These are phyloP conservation scores for Netelia melanura DNA, from an alignment of 2,888 invertebrate species.

Conservation along the genomic window DNA sequence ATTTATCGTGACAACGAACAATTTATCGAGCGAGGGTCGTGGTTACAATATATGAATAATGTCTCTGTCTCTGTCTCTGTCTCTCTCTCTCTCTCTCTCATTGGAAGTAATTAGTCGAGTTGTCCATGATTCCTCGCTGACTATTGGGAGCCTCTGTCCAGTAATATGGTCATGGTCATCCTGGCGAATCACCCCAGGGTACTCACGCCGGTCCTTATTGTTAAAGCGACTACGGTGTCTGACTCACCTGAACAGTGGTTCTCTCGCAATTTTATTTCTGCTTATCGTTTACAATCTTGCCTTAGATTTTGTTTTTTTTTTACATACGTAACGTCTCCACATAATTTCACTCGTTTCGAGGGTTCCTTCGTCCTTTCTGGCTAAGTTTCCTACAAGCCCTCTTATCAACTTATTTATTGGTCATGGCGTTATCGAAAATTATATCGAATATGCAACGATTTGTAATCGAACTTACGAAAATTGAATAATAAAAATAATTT, in stretches of 20 bases:
- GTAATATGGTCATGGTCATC: slow-evolving; percentile 83
- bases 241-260: slow-evolving; percentile 80
- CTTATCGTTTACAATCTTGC: slow-evolving; percentile 5
- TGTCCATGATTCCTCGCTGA: slow-evolving; percentile 57
- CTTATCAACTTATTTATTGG: too few relatives aligned
- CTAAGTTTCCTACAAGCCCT: not conserved
- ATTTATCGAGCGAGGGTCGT: not conserved
- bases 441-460: too few relatives aligned
- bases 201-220: slow-evolving; percentile 75
- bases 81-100: not conserved
- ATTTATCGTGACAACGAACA: not conserved
- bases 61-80: not conserved
- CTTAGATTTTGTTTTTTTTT: not conserved
- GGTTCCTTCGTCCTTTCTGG: not conserved
- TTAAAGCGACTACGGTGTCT: slow-evolving; percentile 68
- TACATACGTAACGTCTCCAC: not conserved
- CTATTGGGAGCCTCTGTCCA: slow-evolving; percentile 80
- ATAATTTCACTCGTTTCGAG: not conserved
- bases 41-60: slow-evolving; percentile 17
- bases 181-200: slow-evolving; percentile 82
- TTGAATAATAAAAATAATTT: too few relatives aligned
- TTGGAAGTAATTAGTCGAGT: slow-evolving; percentile 64
- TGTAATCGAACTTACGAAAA: too few relatives aligned
- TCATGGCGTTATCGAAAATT: too few relatives aligned
- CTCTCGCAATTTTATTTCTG: slow-evolving; percentile 70